Percentiles rank a stretch among this genome's conserved stretches.
phyloP scores from a whole-genome alignment of 1,140 invertebrate species.

The Eriocheir sinensis region DNA sequence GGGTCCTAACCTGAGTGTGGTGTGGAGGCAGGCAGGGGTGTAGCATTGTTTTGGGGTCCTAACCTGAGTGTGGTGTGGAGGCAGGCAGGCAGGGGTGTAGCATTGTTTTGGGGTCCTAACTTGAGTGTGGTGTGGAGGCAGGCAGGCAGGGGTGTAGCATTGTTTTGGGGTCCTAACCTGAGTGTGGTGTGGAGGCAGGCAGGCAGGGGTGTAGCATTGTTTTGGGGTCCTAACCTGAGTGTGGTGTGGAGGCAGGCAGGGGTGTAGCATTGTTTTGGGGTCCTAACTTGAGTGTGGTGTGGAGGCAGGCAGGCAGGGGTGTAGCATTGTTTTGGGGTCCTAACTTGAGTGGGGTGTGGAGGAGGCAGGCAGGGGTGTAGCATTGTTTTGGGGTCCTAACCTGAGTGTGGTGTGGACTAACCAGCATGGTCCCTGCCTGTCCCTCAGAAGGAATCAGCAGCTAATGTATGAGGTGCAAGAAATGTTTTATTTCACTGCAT shows the following conservation, averaged over 20 bases:
- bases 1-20: too few species aligned
- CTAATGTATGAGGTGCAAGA: not conserved
- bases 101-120: too few species aligned
- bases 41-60: not conserved
- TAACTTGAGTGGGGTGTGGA: not conserved
- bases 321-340: too few species aligned
- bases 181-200: too few species aligned
- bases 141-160: not conserved
- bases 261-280: not conserved
- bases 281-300: constrained; percentile 4
- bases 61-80: not conserved
- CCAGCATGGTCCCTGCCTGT: not conserved
- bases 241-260: not conserved
- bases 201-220: not conserved
- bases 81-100: not conserved
- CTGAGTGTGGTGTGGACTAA: constrained; percentile 22
- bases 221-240: too few species aligned
- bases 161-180: not conserved
- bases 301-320: too few species aligned
- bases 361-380: not conserved
- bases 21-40: not conserved
- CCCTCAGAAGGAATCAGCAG: not conserved
- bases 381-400: not conserved
- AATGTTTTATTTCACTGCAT: not conserved
- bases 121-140: not conserved